Percentiles rank a stretch among this genome's conserved stretches.
Evolutionary conservation across 1,140 invertebrate genomes (phyloP).

Genomic region (Chironomus striatipennis): DNA sequence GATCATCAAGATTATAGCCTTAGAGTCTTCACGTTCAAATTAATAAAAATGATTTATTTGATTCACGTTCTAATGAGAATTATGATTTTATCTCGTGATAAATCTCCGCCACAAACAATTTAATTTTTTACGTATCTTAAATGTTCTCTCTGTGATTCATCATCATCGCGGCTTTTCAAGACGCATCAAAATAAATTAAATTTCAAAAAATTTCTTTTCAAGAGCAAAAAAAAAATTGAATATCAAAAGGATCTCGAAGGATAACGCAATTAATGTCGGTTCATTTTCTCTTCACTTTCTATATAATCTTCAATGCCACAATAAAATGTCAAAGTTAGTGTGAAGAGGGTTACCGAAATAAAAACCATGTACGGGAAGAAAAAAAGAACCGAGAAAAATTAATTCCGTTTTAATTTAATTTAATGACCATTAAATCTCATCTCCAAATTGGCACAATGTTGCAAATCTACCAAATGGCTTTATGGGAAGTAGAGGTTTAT

Average conservation of each 20-base stretch:
- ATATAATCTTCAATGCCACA: background rate
- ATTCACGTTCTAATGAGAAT: too few relatives aligned
- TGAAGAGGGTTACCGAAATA: background rate
- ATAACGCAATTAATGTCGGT: background rate
- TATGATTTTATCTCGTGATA: too few relatives aligned
- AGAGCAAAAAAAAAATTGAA: background rate
- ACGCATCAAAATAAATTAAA: background rate
- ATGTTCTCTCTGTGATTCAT: too few relatives aligned
- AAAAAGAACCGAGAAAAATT: background rate
- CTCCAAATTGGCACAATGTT: background rate
- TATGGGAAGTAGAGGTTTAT: too few relatives aligned
- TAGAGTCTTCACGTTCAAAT: too few relatives aligned
- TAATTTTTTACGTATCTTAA: too few relatives aligned
- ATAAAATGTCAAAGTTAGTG: slow-evolving; percentile 8
- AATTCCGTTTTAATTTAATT: slow-evolving; percentile 4
- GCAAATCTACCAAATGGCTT: too few relatives aligned
- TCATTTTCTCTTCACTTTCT: background rate
- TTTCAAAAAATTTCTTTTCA: too few relatives aligned
- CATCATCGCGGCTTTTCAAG: background rate
- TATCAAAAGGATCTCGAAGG: background rate
- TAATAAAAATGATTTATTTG: too few relatives aligned
- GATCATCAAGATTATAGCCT: too few relatives aligned
- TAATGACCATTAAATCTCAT: slow-evolving; percentile 9
- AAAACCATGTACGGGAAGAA: background rate
- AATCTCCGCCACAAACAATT: too few relatives aligned